Evolutionary conservation across 2,888 invertebrate genomes (phyloP).

Genomic region (Rhorus exstirpatorius): DNA sequence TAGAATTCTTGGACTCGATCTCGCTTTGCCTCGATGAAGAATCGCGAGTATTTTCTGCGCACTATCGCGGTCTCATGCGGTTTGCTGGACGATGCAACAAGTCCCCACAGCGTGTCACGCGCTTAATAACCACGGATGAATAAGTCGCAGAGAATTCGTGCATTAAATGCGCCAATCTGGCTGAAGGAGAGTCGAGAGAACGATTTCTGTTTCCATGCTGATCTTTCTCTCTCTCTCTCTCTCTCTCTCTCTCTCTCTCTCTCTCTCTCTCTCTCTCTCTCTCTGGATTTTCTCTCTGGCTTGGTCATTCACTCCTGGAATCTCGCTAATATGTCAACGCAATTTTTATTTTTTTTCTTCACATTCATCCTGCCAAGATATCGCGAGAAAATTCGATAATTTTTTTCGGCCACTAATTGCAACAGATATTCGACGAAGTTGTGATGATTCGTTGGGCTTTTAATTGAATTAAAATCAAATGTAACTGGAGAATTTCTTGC

Average conservation of each 20-base stretch:
- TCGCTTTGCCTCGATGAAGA: conserved; percentile 46
- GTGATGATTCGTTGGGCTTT: too few relatives aligned
- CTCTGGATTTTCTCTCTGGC: too few relatives aligned
- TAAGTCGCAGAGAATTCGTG: conserved; percentile 30
- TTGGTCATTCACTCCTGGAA: conserved; percentile 4
- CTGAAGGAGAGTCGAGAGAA: conserved; percentile 32
- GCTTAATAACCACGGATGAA: conserved; percentile 45
- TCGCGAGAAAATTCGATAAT: background rate
- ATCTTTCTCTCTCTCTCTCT: background rate
- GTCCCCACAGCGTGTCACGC: conserved; percentile 1
- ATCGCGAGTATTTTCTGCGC: conserved; percentile 22
- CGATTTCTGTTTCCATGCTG: conserved; percentile 30
- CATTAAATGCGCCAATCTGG: conserved; percentile 18
- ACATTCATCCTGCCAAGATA: background rate
- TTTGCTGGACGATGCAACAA: conserved; percentile 24
- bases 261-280: background rate
- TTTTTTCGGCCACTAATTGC: too few relatives aligned
- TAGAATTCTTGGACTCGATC: conserved; percentile 58
- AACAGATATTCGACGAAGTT: too few relatives aligned
- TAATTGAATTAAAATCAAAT: too few relatives aligned
- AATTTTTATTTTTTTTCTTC: conserved; percentile 24
- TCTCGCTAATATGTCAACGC: conserved; percentile 43
- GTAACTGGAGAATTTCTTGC: too few relatives aligned
- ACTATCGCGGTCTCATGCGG: conserved; percentile 7
- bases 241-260: background rate